Evolutionary conservation across 2,888 invertebrate genomes (phyloP), one percentile per base, ranked within the genome.

Genomic region (Bellardia pandia): DNA sequence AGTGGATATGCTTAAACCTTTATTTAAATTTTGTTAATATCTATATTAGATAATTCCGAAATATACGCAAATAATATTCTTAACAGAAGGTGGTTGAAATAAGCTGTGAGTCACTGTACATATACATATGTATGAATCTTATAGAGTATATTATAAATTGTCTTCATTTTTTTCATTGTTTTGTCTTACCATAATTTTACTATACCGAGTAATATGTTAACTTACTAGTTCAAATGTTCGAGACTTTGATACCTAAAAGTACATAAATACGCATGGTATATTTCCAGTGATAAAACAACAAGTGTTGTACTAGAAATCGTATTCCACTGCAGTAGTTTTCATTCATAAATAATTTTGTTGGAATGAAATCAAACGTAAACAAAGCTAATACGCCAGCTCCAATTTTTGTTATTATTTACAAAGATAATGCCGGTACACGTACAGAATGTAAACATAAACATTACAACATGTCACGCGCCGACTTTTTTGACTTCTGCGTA

Each of bases 301-400:
- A 62, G 62, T 62, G 71, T 83, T 83, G 83, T 76, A 75, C 23
- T 53, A 4, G 0, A 45, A 45, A 2, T 9, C 11, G 11, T 13
- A 64, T 58, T 76, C 69, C 69, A 62, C 30, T 30, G 42, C 14
- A 42, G 23, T 6, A 74, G 68, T 33, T n/a, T 56, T 78, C 85
- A 82, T 85, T 87, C 64, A 85, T 53, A 48, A 60, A 33, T 30
- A 74, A 40, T 88, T 83, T 8, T 8, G 13, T 48, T 56, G 89
- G 86, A 86, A 85, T 78, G 62, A 85, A 80, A 78, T 69, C 56
- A 80, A 69, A 88, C n/a, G 90, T 92, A 92, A 92, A 92, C 91
- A 92, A 90, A 76, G 5, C 13, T 0, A 88, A 2, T 37, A 88
- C 92, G 93, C 92, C 88, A 77, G 81, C 85, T 81, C 77, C 82